Conservation (phyloP, 2,888 invertebrate species). For the Sarcophaga variegata region DNA sequence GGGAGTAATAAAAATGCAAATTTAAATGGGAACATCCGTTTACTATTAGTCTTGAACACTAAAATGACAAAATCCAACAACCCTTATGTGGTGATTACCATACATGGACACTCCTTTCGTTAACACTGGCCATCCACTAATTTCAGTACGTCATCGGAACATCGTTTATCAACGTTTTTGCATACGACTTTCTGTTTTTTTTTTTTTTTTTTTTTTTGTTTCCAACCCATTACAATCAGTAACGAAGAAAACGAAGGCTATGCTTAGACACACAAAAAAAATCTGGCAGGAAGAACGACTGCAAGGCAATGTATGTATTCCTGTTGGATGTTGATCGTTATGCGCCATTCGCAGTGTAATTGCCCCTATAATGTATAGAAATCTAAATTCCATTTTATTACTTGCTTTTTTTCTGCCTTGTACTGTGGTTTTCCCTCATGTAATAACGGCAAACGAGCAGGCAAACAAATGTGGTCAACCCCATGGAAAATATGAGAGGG, state of each 20-base stretch:
- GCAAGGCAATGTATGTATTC: constrained; percentile 27
- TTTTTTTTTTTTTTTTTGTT: constrained; percentile 1
- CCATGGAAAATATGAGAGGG: neutral
- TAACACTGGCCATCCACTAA: constrained; percentile 12
- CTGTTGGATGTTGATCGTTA: constrained; percentile 62
- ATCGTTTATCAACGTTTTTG: constrained; percentile 54
- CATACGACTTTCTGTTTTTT: constrained; percentile 37
- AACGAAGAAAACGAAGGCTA: neutral
- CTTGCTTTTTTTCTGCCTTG: neutral
- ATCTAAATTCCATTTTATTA: constrained; percentile 24
- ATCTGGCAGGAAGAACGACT: neutral
- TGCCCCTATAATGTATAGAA: constrained; percentile 57
- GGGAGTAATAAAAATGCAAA: constrained; percentile 74
- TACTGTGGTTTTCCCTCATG: constrained; percentile 18
- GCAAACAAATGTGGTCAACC: constrained; percentile 43
- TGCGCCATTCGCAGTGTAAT: constrained; percentile 64
- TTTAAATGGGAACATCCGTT: constrained; percentile 75
- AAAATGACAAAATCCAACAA: constrained; percentile 52
- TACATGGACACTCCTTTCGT: constrained; percentile 10
- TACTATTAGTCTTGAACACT: constrained; percentile 71
- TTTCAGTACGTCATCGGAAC: constrained; percentile 19
- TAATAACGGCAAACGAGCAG: constrained; percentile 1
- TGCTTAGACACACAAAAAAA: neutral
- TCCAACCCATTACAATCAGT: constrained; percentile 15
- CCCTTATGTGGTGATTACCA: constrained; percentile 43